These are phyloP conservation scores for Lanius ludovicianus DNA, from an alignment of 2,113 vertebrate species.

Conservation along the genomic window DNA sequence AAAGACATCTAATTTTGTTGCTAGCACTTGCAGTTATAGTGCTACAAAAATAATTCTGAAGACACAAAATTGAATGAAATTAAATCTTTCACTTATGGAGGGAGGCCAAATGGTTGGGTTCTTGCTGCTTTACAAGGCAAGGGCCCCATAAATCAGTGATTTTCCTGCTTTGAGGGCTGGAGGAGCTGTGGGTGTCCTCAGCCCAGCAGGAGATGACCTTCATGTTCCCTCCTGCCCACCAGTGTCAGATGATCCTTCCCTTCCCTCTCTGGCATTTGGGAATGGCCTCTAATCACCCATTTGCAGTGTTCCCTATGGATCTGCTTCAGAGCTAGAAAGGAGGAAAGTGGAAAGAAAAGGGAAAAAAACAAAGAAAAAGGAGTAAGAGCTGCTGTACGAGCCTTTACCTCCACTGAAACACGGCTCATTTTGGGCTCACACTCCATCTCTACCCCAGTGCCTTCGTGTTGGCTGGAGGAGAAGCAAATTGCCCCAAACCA, in stretches of 20 bases:
- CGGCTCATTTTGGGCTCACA: neutral
- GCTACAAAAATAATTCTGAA: conserved; percentile 48
- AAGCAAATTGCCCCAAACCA: neutral
- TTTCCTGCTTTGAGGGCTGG: neutral
- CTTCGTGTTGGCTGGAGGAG: neutral
- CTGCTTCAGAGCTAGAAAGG: conserved; percentile 2
- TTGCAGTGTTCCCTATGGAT: neutral
- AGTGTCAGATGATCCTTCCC: neutral
- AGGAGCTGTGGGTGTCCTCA: neutral
- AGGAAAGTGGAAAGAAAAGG: neutral
- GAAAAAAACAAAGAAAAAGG: neutral
- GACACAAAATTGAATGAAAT: conserved; percentile 36
- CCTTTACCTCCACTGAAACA: neutral
- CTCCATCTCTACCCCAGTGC: neutral
- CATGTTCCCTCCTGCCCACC: neutral
- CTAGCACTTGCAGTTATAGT: conserved; percentile 17
- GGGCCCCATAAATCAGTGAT: conserved; percentile 29
- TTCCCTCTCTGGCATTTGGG: neutral
- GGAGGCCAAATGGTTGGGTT: neutral
- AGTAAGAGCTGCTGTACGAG: neutral
- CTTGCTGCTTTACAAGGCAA: neutral
- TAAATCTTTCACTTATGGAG: conserved; percentile 18
- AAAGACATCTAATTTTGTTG: conserved; percentile 69
- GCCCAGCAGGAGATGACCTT: neutral
- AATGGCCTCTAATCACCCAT: neutral